phyloP scores from a whole-genome alignment of 2,888 invertebrate genomes.

The Tuta absoluta region DNA sequence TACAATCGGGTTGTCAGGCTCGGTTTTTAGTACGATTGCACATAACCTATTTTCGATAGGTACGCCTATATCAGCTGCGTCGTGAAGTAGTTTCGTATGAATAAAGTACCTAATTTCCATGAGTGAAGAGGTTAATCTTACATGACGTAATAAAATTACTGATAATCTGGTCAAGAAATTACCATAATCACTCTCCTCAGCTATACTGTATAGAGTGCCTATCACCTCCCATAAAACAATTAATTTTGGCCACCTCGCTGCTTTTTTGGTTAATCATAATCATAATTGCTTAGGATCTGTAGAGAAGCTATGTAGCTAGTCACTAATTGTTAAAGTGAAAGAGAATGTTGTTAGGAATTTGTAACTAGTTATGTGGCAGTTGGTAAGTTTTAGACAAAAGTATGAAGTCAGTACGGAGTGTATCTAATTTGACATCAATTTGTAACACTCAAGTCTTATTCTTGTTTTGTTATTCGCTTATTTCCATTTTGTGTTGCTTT shows the following conservation, averaged over 20 bases:
- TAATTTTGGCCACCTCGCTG: background rate
- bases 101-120: background rate
- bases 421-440: slow-evolving; percentile 5
- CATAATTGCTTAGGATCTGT: too few species aligned
- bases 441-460: background rate
- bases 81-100: slow-evolving; percentile 21
- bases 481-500: background rate
- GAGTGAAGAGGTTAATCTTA: slow-evolving; percentile 33
- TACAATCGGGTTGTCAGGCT: background rate
- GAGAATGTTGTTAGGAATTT: slow-evolving; percentile 20
- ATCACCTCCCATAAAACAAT: background rate
- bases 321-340: slow-evolving; percentile 13
- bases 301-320: background rate
- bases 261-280: slow-evolving; percentile 11
- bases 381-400: background rate
- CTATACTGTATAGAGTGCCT: background rate
- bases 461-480: background rate
- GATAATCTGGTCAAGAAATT: slow-evolving; percentile 29
- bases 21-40: slow-evolving; percentile 13
- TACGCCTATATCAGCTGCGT: slow-evolving; percentile 24
- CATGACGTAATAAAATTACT: slow-evolving; percentile 46
- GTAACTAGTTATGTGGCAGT: background rate
- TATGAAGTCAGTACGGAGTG: background rate
- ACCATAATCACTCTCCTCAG: slow-evolving; percentile 1
- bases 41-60: slow-evolving; percentile 24